Percentiles rank a stretch among this genome's conserved stretches.
Conservation (phyloP, 2,113 vertebrate species). For the Motacilla tschutschensis region DNA sequence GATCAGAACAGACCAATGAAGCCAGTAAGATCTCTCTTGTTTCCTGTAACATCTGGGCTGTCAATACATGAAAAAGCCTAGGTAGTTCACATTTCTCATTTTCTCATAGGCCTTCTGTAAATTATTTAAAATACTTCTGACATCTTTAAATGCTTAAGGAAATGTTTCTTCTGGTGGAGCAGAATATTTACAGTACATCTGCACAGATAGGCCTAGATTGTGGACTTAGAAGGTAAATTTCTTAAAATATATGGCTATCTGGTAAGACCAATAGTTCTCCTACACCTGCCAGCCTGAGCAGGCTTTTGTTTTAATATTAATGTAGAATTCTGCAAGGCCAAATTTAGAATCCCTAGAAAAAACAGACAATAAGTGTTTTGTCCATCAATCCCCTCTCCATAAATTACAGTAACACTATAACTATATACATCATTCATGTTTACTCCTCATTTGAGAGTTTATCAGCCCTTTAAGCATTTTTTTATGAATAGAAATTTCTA, state of each 20-base stretch:
- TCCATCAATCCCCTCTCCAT: neutral
- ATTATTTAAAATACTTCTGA: neutral
- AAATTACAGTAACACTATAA: neutral
- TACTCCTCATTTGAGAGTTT: neutral
- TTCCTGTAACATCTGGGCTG: neutral
- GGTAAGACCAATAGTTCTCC: neutral
- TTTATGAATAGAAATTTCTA: neutral
- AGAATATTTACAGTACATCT: neutral
- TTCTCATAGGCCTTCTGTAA: neutral
- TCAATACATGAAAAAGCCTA: neutral
- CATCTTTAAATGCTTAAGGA: neutral
- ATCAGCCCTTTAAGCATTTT: neutral
- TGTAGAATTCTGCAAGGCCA: neutral
- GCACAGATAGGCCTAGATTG: neutral
- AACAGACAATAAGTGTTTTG: neutral
- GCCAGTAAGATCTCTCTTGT: neutral
- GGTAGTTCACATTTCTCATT: neutral
- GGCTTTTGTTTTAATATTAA: neutral
- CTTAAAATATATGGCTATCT: neutral
- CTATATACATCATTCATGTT: neutral
- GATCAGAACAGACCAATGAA: neutral
- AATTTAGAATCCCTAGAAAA: neutral
- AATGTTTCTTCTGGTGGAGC: neutral
- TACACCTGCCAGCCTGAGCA: neutral
- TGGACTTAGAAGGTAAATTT: neutral